phyloP scores from a whole-genome alignment of 2,113 vertebrate species.

The Smithornis capensis region DNA sequence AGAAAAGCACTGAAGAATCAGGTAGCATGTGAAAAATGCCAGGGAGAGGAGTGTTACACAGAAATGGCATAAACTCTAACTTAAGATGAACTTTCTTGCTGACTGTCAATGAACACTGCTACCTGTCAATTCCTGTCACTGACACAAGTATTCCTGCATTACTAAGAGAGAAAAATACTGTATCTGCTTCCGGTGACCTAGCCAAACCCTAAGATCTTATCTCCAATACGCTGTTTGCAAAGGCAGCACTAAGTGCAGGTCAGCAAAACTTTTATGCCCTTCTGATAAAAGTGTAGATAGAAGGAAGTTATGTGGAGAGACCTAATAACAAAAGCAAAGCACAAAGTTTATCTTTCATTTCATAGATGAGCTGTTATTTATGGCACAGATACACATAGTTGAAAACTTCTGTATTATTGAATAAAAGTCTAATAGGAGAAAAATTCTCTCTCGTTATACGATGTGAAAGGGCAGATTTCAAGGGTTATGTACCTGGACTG shows the following conservation, averaged over 20 bases:
- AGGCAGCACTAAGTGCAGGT: neutral
- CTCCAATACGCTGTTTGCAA: neutral
- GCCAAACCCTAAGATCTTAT: neutral
- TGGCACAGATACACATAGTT: fast-evolving
- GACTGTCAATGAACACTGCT: neutral
- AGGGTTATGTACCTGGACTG: neutral
- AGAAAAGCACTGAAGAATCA: neutral
- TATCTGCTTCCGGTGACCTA: neutral
- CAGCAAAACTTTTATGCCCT: neutral
- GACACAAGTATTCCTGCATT: neutral
- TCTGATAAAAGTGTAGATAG: neutral
- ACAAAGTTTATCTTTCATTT: neutral
- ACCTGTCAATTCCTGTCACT: neutral
- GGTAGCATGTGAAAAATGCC: neutral
- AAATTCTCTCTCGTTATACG: neutral
- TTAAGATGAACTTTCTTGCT: neutral
- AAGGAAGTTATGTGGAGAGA: neutral
- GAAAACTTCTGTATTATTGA: neutral
- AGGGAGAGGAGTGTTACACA: neutral
- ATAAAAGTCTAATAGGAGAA: neutral
- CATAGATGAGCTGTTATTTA: neutral
- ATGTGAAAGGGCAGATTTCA: neutral
- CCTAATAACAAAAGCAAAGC: neutral
- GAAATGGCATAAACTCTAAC: neutral
- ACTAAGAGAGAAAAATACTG: neutral